Evolutionary conservation across 1,140 invertebrate genomes (phyloP), one percentile per base, ranked within the genome.

Genomic region (Chrysopa pallens): DNA sequence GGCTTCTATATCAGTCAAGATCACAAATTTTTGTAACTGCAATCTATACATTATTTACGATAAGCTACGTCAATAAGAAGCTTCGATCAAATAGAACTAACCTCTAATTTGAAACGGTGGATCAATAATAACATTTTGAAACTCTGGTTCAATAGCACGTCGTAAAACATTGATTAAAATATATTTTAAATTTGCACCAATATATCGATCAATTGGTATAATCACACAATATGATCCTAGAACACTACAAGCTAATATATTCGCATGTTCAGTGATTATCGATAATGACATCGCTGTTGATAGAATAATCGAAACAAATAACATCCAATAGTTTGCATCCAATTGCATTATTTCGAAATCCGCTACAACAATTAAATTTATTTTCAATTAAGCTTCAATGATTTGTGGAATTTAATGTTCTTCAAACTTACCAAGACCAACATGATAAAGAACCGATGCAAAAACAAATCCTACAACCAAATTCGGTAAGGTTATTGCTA

Each of bases 111-210:
- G 67, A 54, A 67, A 73, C 1, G 79, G 77, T 27, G 73, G 72
- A 45, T 70, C 60, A 8, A 79, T 56, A 12, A 73, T 60, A 9
- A 75, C 78, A 8, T 60, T 55, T 33, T 68, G 63, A 51, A 80
- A 84, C 37, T 64, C 58, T 0, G 58, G 43, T 11, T 75, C 67
- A 0, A 66, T 68, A 6, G 68, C 65, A 42, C 79, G 60, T 48
- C 77, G 60, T 7, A 80, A 53, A 0, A 67, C 60, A 51, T 83
- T 84, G 8, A 84, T 64, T 1, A 81, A 46, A 36, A 84, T 78
- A 52, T 78, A 84, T 52, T 75, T 77, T 35, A 84, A 55, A 58
- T 69, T 73, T 9, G 71, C 71, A 7, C 73, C 74, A 43, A 70
- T 42, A 48, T 70, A 79, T 50, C 73, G 72, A 58, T 80, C 79